Evolutionary conservation across 2,888 invertebrate genomes (phyloP), one percentile per base, ranked within the genome.

Genomic region (Odontomyia ornata): DNA sequence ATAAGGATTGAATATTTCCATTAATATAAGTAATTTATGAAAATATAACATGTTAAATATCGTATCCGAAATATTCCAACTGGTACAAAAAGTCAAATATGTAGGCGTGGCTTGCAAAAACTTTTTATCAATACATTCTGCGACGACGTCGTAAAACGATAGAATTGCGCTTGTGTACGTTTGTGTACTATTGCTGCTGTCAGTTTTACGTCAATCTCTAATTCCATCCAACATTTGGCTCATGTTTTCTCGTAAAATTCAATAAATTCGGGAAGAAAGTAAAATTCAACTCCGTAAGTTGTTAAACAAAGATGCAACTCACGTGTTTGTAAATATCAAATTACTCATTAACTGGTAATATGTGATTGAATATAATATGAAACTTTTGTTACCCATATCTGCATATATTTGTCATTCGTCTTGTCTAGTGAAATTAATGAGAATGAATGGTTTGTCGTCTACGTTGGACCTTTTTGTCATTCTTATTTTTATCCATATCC

Each of bases 121-220:
- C 52, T 52, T 52, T 52, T 52, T 52, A 52, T 52, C 52, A 18
- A 52, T n/a, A 13, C 15, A 4, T 18, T 52, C n/a, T 52, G 47
- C 67, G 28, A 25, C 52, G 72, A 72, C 65, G 30, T 77, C 36
- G 46, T 46, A 13, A 11, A 18, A 46, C 65, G 28, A 27, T 57
- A 25, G n/a, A 47, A 65, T 27, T 76, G 73, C 71, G 28, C 43
- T n/a, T 72, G 72, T 76, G 52, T 57, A n/a, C 73, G 73, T 57
- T 73, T 73, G 73, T 73, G 60, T 73, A 73, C 73, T 56, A 73
- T 25, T n/a, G 62, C 67, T 72, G 71, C 78, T 78, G 78, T 78
- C 78, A 76, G 27, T 73, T 76, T 65, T 78, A 76, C 78, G 76
- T 78, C 78, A 78, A 73, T 72, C 72, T 46, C 67, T 15, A 36